Evolutionary conservation across 2,113 vertebrate genomes (phyloP), one percentile per base, ranked within the genome.

Genomic region (Spea multiplicata): DNA sequence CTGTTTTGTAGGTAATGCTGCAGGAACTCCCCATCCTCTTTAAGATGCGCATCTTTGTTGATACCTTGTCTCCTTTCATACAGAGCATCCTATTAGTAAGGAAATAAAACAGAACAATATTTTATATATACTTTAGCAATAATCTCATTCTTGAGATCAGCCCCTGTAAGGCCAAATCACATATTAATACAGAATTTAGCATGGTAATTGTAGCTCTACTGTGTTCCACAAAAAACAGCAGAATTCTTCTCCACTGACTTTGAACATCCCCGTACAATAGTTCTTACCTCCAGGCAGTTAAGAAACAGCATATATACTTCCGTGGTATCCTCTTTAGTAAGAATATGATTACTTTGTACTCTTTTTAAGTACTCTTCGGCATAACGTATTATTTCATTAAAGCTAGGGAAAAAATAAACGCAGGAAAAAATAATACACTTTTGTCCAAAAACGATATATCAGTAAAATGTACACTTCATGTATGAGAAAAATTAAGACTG

Each of bases 231-330:
- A 30, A 2, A 30, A 30, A 30, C 30, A 30, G 30, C 30, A 30
- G 30, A 30, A 30, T 30, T 30, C 30, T 30, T 30, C 30, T 30
- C 30, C 30, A 30, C 30, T 30, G 30, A 30, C 30, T 30, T 30
- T 30, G 30, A 30, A 30, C 30, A 30, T 30, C 30, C 30, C 30
- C 30, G 30, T 1, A 30, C 30, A 30, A 68, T 57, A 6, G 44
- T 44, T 50, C 12, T 67, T 83, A 97, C 96, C 94, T 97, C 96
- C 50, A 99, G 85, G 81, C 96, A 98, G 89, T 89, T 96, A 79
- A 95, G 89, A 83, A 98, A 95, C 62, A 99, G 87, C 66, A 87
- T 73, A 83, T 96, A 98, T 30, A 99, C 92, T 50, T 97, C 94
- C 0, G 89, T 93, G 83, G 94, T 96, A 71, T 97, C 94, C 0